Evolutionary conservation across 2,113 vertebrate genomes (phyloP), one percentile per base, ranked within the genome.

Genomic region (Cyprinodon tularosa): DNA sequence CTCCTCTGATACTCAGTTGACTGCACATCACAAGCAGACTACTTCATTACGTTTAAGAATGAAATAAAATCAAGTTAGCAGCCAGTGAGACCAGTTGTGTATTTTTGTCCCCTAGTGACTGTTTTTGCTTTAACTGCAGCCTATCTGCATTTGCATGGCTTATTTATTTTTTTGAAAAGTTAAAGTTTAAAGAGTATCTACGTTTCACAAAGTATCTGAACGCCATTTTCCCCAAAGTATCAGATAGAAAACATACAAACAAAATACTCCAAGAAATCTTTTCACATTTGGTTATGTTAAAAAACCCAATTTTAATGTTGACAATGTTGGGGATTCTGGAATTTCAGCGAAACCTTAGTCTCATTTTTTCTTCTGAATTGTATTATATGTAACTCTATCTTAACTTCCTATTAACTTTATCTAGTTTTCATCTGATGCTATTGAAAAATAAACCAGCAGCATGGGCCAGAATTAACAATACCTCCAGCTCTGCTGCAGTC

Each of bases 111-210:
- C 40, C 63, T 40, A 37, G 62, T 40, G 77, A 60, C 74, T 68
- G 36, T 64, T 36, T 59, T 37, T 68, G 68, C 75, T 71, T 68
- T 68, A 86, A 82, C 72, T 72, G 78, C 76, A 82, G 82, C 78
- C 74, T 47, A 29, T 78, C 29, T 78, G 81, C 71, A 71, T 12
- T 38, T 29, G 29, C 3, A 62, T 67, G 62, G 57, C 79, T 65
- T 90, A 84, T 91, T 89, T 90, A 86, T 80, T 89, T 73, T 29
- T 78, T 36, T 75, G 72, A 84, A 89, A 82, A 88, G 89, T 37
- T 60, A 81, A 92, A 89, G 69, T 76, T 81, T 69, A 75, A 85
- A 86, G 59, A 12, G 1, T 65, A 74, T 57, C 68, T 64, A 82
- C n/a, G 2, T 22, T 89, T 78, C 69, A 76, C 76, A 88, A 83